Conservation (phyloP, 2,113 vertebrate genomes). For the Oenanthe oenanthe region DNA sequence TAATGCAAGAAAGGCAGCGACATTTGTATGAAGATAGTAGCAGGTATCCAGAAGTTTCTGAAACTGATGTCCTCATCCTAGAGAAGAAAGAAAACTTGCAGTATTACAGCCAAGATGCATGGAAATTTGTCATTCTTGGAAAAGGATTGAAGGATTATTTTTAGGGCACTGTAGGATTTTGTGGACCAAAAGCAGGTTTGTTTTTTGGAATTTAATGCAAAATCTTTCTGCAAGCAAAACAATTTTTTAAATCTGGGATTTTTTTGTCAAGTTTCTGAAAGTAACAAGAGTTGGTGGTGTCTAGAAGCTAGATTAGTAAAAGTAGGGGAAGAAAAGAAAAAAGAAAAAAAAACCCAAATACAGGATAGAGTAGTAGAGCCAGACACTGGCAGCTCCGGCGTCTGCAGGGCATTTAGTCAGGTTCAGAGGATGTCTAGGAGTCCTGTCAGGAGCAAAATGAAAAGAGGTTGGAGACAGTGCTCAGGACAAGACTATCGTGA, state of each 20-base stretch:
- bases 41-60: background rate
- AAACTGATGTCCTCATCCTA: background rate
- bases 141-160: background rate
- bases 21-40: background rate
- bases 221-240: background rate
- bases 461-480: background rate
- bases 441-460: background rate
- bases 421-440: background rate
- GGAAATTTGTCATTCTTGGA: background rate
- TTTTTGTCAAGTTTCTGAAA: background rate
- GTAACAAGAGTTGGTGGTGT: rapidly evolving
- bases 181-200: background rate
- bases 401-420: rapidly evolving
- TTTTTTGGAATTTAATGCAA: background rate
- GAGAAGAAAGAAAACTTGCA: background rate
- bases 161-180: background rate
- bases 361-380: background rate
- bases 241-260: background rate
- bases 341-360: background rate
- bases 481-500: background rate
- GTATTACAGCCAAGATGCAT: background rate
- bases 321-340: background rate
- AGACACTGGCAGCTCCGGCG: background rate
- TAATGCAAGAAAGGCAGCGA: background rate
- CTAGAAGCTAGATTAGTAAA: background rate